Evolutionary conservation across 2,888 invertebrate species (phyloP).

Genomic region (Lamproptera curius): DNA sequence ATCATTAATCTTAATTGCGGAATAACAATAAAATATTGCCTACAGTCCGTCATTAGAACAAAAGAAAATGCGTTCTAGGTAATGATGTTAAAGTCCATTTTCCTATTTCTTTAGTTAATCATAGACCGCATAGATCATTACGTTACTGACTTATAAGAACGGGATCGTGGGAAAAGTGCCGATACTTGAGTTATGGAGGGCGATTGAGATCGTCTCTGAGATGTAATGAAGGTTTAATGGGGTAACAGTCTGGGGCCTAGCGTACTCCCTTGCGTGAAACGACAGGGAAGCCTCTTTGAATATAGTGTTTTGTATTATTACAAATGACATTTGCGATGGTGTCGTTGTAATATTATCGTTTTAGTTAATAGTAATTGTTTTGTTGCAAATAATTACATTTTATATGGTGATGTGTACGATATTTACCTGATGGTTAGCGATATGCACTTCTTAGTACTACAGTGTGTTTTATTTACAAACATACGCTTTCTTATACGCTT

Average conservation of each 20-base stretch:
- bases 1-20: constrained; percentile 78
- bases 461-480: no score
- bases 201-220: constrained; percentile 43
- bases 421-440: no score
- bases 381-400: no score
- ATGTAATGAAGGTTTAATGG: constrained; percentile 22
- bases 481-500: no score
- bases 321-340: no score
- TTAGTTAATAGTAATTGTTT: no score
- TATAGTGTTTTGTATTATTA: no score
- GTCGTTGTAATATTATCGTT: no score
- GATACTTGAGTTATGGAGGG: constrained; percentile 60
- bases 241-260: constrained; percentile 11
- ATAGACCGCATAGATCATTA: constrained; percentile 67
- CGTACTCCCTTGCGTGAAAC: no score
- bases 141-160: constrained; percentile 66
- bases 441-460: no score
- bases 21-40: constrained; percentile 76
- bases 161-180: constrained; percentile 71
- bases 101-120: constrained; percentile 44
- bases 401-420: no score
- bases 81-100: constrained; percentile 45
- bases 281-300: no score
- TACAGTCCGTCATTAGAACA: constrained; percentile 39
- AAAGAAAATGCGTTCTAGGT: constrained; percentile 45